Evolutionary conservation across 2,888 invertebrate species (phyloP).

Genomic region (Heliothis peltigera): DNA sequence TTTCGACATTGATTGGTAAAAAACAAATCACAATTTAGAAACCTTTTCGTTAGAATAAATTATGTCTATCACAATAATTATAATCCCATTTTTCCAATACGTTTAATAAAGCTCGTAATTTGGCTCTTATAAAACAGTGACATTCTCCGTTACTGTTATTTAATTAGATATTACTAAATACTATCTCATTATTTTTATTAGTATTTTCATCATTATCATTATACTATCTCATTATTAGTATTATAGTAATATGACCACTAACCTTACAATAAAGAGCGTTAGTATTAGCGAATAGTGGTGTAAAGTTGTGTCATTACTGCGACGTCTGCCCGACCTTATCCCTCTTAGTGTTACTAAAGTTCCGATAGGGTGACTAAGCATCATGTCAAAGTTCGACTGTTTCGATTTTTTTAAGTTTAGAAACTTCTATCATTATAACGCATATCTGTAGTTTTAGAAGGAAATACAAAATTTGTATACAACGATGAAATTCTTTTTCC

Average conservation of each 20-base stretch:
- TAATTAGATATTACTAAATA: too few species aligned
- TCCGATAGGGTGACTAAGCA: background rate
- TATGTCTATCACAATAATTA: background rate
- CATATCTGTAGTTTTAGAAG: too few species aligned
- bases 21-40: too few species aligned
- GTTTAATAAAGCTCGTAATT: background rate
- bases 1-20: too few species aligned
- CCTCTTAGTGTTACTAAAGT: constrained; percentile 48
- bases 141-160: background rate
- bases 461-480: too few species aligned
- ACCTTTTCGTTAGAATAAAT: too few species aligned
- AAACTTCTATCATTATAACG: too few species aligned
- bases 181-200: too few species aligned
- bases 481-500: too few species aligned
- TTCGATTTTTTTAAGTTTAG: background rate
- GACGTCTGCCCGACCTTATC: constrained; percentile 45
- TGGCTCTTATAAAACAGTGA: background rate
- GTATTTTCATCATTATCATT: too few species aligned
- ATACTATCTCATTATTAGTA: background rate
- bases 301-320: constrained; percentile 48
- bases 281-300: constrained; percentile 44
- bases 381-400: background rate
- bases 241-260: constrained; percentile 12
- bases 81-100: background rate
- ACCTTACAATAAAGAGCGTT: constrained; percentile 5